Conservation (phyloP, 2,797 vertebrate genomes). For the Brachymystax lenok region DNA sequence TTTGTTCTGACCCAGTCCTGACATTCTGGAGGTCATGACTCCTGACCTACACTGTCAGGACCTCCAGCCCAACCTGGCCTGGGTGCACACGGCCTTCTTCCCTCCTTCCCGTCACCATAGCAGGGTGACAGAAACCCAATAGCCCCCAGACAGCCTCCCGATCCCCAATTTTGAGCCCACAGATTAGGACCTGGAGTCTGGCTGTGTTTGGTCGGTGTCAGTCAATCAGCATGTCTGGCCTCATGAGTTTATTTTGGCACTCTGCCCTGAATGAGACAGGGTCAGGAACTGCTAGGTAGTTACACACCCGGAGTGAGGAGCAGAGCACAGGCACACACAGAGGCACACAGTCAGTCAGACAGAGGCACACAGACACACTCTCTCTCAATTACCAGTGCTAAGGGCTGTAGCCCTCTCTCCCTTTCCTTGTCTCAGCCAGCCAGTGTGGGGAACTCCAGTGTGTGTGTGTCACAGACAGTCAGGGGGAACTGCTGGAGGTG, state of each 20-base stretch:
- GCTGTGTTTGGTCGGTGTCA: slow-evolving; percentile 22
- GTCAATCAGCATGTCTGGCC: neutral
- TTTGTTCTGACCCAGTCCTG: too few species aligned
- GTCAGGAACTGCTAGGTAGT: slow-evolving; percentile 1
- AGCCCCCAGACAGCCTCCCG: slow-evolving; percentile 28
- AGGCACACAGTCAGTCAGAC: neutral
- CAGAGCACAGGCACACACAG: neutral
- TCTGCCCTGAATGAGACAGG: slow-evolving; percentile 6
- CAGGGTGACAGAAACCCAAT: slow-evolving; percentile 30
- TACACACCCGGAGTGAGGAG: neutral
- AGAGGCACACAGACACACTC: neutral
- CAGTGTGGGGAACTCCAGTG: neutral
- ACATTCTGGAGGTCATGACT: too few species aligned
- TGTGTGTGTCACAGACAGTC: slow-evolving; percentile 20
- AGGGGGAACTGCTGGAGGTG: slow-evolving; percentile 21
- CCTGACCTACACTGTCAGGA: neutral
- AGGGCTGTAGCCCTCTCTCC: slow-evolving; percentile 15
- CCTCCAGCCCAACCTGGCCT: neutral
- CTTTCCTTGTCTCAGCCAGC: neutral
- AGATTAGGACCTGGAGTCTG: slow-evolving; percentile 13
- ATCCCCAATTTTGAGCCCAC: slow-evolving; percentile 2
- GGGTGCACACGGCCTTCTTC: neutral
- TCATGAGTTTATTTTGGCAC: slow-evolving; percentile 17
- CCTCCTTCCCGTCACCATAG: slow-evolving; percentile 25
- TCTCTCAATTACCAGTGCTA: too few species aligned